phyloP scores from a whole-genome alignment of 2,888 invertebrate species.

The Lasioglossum vierecki region DNA sequence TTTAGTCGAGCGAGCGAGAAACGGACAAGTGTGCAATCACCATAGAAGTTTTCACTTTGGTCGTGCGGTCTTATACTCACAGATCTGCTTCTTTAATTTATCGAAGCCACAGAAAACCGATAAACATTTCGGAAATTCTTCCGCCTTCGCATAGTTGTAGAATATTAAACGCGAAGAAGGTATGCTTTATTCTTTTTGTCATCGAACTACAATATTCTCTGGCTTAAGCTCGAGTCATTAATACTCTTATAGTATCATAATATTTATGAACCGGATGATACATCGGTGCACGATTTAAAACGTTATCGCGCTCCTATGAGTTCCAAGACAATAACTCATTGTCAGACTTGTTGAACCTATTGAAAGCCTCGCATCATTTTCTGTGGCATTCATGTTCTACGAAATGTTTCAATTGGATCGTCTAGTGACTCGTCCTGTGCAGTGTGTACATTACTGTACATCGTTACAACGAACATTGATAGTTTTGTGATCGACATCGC shows the following conservation, averaged over 20 bases:
- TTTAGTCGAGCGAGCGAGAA: no score
- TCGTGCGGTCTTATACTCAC: no score
- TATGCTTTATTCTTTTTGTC: neutral
- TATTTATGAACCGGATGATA: slow-evolving; percentile 10
- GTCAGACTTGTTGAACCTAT: neutral
- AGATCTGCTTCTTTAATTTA: neutral
- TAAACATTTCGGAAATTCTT: neutral
- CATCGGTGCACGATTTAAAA: neutral
- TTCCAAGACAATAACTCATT: neutral
- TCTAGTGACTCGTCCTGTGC: slow-evolving; percentile 34
- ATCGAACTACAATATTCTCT: neutral
- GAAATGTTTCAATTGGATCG: slow-evolving; percentile 4
- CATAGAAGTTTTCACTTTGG: no score
- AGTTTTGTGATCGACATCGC: slow-evolving; percentile 32
- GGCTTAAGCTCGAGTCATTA: neutral
- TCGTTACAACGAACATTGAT: slow-evolving; percentile 23
- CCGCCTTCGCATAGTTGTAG: neutral
- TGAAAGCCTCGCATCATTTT: neutral
- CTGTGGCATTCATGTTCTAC: neutral
- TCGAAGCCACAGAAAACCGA: neutral
- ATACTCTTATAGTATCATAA: neutral
- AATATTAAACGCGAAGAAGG: neutral
- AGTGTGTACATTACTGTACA: slow-evolving; percentile 23
- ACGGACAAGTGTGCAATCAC: no score
- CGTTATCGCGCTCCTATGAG: neutral